Conservation (phyloP, 2,888 invertebrate species). For the Drosophila leonis region DNA sequence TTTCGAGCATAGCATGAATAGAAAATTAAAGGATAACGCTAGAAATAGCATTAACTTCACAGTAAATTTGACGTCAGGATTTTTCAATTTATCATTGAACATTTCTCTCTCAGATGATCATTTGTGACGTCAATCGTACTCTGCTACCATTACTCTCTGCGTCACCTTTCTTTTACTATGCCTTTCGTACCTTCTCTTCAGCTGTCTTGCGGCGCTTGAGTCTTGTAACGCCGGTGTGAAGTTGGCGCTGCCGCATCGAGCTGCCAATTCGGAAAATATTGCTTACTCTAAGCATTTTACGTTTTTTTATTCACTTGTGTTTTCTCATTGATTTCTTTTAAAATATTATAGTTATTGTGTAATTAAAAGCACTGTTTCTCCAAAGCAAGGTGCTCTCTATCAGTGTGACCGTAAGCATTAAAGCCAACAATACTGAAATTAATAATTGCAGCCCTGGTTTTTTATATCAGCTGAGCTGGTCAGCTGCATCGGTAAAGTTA, state of each 20-base stretch:
- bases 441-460: background rate
- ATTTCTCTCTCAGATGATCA: background rate
- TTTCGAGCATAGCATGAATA: background rate
- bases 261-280: slow-evolving; percentile 31
- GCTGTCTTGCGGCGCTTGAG: slow-evolving; percentile 88
- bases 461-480: background rate
- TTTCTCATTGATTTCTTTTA: slow-evolving; percentile 17
- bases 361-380: slow-evolving; percentile 31
- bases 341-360: slow-evolving; percentile 42
- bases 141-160: background rate
- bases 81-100: background rate
- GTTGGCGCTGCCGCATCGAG: slow-evolving; percentile 22
- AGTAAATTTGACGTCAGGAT: too few relatives aligned
- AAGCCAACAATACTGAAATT: background rate
- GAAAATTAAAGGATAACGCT: background rate
- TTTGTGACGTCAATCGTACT: slow-evolving; percentile 26
- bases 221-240: slow-evolving; percentile 77
- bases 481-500: too few relatives aligned
- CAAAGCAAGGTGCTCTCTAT: background rate
- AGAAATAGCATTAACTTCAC: background rate
- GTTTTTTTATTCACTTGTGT: background rate
- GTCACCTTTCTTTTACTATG: slow-evolving; percentile 12
- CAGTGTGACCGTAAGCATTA: slow-evolving; percentile 26
- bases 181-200: slow-evolving; percentile 87
- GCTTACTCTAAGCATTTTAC: slow-evolving; percentile 48